Percentiles rank a stretch among this genome's conserved stretches.
phyloP scores from a whole-genome alignment of 2,113 vertebrate species.

The Siphamia tubifer region DNA sequence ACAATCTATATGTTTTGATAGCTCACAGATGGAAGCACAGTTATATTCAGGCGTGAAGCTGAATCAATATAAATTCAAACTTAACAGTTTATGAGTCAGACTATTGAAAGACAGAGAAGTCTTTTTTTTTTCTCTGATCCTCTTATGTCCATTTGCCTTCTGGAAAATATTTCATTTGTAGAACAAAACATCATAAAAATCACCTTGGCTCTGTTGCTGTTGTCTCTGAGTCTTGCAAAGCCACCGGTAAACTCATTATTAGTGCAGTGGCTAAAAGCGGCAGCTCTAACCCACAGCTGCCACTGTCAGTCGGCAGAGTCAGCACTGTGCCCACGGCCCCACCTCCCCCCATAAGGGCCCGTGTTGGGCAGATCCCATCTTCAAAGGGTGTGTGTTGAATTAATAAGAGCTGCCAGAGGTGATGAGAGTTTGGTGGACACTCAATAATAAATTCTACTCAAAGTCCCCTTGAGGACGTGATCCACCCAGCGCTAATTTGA shows the following conservation, averaged over 20 bases:
- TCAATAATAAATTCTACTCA: conserved; percentile 1
- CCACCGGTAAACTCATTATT: conserved; percentile 14
- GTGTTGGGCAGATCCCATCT: neutral
- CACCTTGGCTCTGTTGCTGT: neutral
- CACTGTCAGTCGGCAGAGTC: conserved; percentile 27
- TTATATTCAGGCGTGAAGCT: neutral
- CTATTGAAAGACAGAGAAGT: neutral
- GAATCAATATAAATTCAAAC: conserved; percentile 2
- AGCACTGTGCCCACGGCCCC: conserved; percentile 23
- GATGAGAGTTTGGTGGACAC: neutral
- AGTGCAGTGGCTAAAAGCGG: neutral
- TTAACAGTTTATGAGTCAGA: conserved; percentile 1
- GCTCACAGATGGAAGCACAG: neutral
- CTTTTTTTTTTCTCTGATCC: neutral
- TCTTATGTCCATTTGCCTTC: conserved; percentile 5
- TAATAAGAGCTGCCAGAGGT: conserved; percentile 29
- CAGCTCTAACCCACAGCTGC: conserved; percentile 23
- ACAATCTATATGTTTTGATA: neutral
- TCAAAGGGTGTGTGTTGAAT: conserved; percentile 40
- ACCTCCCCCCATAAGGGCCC: neutral
- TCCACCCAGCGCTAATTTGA: neutral
- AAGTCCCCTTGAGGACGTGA: neutral
- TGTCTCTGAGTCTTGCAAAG: neutral
- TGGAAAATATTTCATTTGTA: conserved; percentile 6
- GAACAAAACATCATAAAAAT: conserved; percentile 13